Conservation (phyloP, 2,888 invertebrate species). For the Drosophila helvetica region DNA sequence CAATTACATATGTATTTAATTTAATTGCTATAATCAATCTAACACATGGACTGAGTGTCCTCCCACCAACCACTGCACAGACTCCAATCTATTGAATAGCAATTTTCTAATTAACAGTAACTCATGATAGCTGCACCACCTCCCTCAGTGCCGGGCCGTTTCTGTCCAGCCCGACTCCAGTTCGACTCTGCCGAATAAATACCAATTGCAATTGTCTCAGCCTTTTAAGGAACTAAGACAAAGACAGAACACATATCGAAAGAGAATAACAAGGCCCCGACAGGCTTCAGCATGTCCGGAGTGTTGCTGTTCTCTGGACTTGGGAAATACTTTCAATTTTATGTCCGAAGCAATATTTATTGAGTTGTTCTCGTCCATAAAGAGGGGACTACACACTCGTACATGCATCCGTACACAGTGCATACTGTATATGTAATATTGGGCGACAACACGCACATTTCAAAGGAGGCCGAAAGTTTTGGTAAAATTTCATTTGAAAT, state of each 20-base stretch:
- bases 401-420: background rate
- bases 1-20: too few species aligned
- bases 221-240: slow-evolving; percentile 52
- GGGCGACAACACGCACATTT: background rate
- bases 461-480: slow-evolving; percentile 7
- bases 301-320: slow-evolving; percentile 32
- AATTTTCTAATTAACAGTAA: slow-evolving; percentile 74
- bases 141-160: background rate
- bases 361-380: slow-evolving; percentile 40
- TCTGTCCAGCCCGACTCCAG: slow-evolving; percentile 19
- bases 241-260: slow-evolving; percentile 24
- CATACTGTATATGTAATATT: slow-evolving; percentile 5
- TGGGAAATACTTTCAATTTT: slow-evolving; percentile 67
- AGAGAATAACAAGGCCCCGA: slow-evolving; percentile 2
- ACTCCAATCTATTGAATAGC: slow-evolving; percentile 37
- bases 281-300: slow-evolving; percentile 5
- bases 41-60: background rate
- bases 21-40: background rate
- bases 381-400: slow-evolving; percentile 3
- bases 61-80: background rate
- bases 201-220: slow-evolving; percentile 67
- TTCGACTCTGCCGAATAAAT: slow-evolving; percentile 53
- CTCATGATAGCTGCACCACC: slow-evolving; percentile 45
- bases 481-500: slow-evolving; percentile 54
- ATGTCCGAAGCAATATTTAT: slow-evolving; percentile 61